Evolutionary conservation across 1,140 invertebrate species (phyloP).

Genomic region (Conus ventricosus): DNA sequence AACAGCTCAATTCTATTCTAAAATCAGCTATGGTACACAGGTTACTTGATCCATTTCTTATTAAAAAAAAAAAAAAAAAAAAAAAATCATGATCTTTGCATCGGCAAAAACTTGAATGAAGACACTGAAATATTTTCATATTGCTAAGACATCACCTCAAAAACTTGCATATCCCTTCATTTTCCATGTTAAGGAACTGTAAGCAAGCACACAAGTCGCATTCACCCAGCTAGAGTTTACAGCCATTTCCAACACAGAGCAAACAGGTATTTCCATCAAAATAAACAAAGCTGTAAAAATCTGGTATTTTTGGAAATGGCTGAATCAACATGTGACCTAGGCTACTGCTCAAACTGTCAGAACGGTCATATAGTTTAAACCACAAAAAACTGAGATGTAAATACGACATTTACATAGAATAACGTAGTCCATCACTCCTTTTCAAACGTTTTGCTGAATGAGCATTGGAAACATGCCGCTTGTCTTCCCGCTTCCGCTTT

Average conservation of each 20-base stretch:
- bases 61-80: too few relatives aligned
- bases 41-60: neutral
- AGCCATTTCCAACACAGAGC: too few relatives aligned
- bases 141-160: neutral
- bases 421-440: slow-evolving; percentile 24
- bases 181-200: neutral
- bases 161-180: neutral
- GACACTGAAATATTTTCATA: neutral
- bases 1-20: neutral
- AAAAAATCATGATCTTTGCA: neutral
- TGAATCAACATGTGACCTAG: neutral
- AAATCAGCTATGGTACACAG: neutral
- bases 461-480: neutral
- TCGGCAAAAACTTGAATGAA: neutral
- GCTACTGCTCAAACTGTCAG: slow-evolving; percentile 5
- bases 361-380: neutral
- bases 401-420: neutral
- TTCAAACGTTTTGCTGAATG: slow-evolving; percentile 16
- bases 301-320: neutral
- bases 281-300: neutral
- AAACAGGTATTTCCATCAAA: neutral
- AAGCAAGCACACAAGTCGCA: neutral
- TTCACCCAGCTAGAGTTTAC: neutral
- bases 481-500: slow-evolving; percentile 45
- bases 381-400: neutral